A percentile compares a stretch with the other conserved stretches of the same genome.
Conservation (phyloP, 1,140 invertebrate species). For the Megalopta genalis region DNA sequence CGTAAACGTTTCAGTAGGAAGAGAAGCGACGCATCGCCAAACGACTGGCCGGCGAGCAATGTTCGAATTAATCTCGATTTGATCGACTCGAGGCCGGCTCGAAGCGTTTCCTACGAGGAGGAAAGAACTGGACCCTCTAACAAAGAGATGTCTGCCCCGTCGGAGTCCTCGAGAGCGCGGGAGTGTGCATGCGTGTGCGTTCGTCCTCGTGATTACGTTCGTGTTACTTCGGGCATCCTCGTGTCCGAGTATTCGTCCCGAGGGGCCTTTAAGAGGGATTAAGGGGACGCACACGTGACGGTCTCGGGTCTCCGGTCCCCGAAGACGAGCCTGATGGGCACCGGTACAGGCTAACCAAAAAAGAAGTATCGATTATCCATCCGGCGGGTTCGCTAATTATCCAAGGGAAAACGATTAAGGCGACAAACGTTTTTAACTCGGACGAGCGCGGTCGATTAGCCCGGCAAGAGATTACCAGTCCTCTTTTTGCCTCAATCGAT, state of each 20-base stretch:
- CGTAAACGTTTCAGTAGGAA: no score
- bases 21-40: no score
- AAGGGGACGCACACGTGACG: conserved; percentile 61
- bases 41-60: no score
- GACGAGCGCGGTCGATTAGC: conserved; percentile 25
- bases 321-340: conserved; percentile 40
- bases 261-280: conserved; percentile 60
- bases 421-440: conserved; percentile 26
- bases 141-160: conserved; percentile 77
- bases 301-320: conserved; percentile 34
- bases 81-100: conserved; percentile 16
- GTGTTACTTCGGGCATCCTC: conserved; percentile 65
- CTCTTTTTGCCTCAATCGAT: conserved; percentile 16
- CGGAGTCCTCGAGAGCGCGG: conserved; percentile 63
- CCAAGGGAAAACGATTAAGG: conserved; percentile 8
- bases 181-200: conserved; percentile 59
- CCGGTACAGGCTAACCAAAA: conserved; percentile 9
- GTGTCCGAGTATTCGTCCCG: conserved; percentile 62
- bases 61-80: neutral
- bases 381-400: conserved; percentile 18
- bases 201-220: conserved; percentile 64
- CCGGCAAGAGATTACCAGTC: neutral
- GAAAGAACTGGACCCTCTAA: conserved; percentile 76
- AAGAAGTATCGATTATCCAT: conserved; percentile 32
- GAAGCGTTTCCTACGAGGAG: conserved; percentile 52